Evolutionary conservation across 53 echinoderm and acorn worm species (phyloP).

Genomic region (Apostichopus leukothele): DNA sequence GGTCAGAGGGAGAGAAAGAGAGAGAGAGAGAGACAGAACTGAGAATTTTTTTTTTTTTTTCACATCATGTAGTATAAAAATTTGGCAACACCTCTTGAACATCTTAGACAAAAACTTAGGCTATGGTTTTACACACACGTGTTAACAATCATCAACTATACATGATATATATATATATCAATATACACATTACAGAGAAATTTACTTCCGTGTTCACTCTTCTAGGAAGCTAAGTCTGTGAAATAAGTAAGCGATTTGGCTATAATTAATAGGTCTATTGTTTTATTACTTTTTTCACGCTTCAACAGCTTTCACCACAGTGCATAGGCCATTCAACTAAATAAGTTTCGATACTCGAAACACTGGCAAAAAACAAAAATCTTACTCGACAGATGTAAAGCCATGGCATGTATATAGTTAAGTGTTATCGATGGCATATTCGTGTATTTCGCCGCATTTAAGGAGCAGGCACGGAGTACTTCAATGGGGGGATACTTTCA

Average conservation of each 20-base stretch:
- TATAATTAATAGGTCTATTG: conserved; percentile 31
- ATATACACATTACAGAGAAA: no score
- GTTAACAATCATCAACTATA: no score
- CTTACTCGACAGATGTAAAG: conserved; percentile 10
- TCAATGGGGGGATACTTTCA: neutral
- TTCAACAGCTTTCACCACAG: conserved; percentile 13
- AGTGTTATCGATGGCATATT: neutral
- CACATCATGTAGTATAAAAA: no score
- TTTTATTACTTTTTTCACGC: conserved; percentile 33
- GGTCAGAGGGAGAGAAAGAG: no score
- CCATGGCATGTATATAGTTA: neutral
- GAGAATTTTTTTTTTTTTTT: no score
- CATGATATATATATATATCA: no score
- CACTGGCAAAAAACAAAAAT: conserved; percentile 8
- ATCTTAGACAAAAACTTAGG: no score
- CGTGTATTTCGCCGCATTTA: neutral
- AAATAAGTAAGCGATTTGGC: conserved; percentile 39
- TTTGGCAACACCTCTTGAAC: no score
- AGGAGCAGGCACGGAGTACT: neutral
- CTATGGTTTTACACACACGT: no score
- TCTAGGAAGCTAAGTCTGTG: conserved; percentile 10
- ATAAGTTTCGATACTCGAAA: conserved; percentile 34
- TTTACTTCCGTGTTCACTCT: conserved; percentile 30
- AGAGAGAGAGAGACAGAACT: no score
- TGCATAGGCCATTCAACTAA: conserved; percentile 2